These are phyloP conservation scores for Papilio glaucus DNA, from an alignment of 1,140 invertebrate species.

Conservation along the genomic window DNA sequence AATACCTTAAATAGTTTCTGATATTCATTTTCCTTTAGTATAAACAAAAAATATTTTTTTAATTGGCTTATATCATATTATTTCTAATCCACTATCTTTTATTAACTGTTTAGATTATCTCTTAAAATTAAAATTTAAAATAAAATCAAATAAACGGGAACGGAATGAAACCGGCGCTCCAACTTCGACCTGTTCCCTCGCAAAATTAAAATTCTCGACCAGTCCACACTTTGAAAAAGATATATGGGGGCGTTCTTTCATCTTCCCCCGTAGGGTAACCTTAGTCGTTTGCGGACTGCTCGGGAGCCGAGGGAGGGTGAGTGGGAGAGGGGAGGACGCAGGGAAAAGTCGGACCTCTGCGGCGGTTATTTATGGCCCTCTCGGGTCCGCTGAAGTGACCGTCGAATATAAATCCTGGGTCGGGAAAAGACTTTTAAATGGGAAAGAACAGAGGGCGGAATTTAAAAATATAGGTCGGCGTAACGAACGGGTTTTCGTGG, in stretches of 20 bases:
- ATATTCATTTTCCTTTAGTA: too few species aligned
- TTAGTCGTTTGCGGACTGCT: constrained; percentile 68
- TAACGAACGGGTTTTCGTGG: constrained; percentile 25
- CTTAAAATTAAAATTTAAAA: constrained; percentile 4
- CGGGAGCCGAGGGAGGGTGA: constrained; percentile 43
- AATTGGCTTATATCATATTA: too few species aligned
- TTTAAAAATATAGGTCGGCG: constrained; percentile 51
- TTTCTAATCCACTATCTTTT: too few species aligned
- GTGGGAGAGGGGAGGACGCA: constrained; percentile 46
- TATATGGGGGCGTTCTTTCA: constrained; percentile 81
- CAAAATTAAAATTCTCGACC: constrained; percentile 82
- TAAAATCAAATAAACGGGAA: neutral
- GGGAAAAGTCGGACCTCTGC: constrained; percentile 55
- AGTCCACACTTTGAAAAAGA: constrained; percentile 80
- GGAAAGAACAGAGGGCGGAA: constrained; percentile 60
- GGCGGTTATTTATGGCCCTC: constrained; percentile 77
- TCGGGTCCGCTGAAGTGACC: constrained; percentile 74
- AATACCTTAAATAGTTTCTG: too few species aligned
- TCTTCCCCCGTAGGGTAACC: constrained; percentile 75
- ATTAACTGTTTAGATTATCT: neutral
- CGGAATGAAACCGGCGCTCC: constrained; percentile 40
- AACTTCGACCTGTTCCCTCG: constrained; percentile 59
- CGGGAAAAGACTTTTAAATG: constrained; percentile 67
- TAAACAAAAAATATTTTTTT: too few species aligned
- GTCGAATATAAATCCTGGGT: constrained; percentile 75